These are phyloP conservation scores for Zygothrica quintamaculata DNA, from an alignment of 2,888 invertebrate genomes.

Conservation along the genomic window DNA sequence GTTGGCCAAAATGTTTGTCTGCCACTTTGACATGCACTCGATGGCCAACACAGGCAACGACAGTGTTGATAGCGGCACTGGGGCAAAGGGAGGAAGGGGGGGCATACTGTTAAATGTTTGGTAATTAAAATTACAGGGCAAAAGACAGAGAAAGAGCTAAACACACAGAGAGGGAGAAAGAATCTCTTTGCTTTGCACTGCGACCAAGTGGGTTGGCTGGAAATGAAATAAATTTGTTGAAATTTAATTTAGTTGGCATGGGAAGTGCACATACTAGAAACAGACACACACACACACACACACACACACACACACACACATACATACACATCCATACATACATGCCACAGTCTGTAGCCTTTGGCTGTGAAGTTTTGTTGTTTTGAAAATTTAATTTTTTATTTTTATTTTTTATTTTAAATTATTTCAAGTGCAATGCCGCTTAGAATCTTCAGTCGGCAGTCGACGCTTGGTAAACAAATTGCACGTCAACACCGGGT, in stretches of 20 bases:
- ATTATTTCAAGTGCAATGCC: constrained; percentile 72
- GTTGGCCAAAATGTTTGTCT: constrained; percentile 31
- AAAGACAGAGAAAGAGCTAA: neutral
- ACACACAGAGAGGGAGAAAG: too few species aligned
- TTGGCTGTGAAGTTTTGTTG: neutral
- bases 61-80: neutral
- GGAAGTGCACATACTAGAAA: constrained; percentile 6
- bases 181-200: constrained; percentile 1
- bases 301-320: constrained; percentile 25
- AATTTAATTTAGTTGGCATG: constrained; percentile 43
- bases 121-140: constrained; percentile 11
- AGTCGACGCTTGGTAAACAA: constrained; percentile 46
- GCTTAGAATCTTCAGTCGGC: constrained; percentile 42
- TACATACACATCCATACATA: constrained; percentile 20
- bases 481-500: neutral
- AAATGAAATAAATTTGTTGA: constrained; percentile 37
- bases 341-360: neutral
- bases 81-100: neutral
- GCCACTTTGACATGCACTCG: constrained; percentile 27
- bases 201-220: neutral
- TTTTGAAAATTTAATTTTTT: neutral
- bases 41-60: constrained; percentile 2
- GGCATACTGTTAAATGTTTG: constrained; percentile 11
- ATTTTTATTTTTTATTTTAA: constrained; percentile 11
- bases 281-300: constrained; percentile 14